Percentiles rank a stretch among this genome's conserved stretches.
These are phyloP conservation scores for Epinotia nisella DNA, from an alignment of 2,888 invertebrate species.

Conservation along the genomic window DNA sequence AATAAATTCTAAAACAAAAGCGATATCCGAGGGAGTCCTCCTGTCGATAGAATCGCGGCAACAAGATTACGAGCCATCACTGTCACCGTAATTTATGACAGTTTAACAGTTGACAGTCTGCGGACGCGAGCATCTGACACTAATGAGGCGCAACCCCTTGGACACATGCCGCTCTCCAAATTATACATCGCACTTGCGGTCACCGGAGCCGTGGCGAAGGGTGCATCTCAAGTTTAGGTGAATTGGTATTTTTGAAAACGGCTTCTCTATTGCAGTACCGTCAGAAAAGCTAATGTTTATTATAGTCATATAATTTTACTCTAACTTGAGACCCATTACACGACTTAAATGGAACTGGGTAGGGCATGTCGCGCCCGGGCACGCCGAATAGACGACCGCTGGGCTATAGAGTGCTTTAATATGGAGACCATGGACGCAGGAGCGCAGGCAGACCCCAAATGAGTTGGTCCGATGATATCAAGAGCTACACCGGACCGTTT, in stretches of 20 bases:
- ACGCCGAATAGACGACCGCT: no score
- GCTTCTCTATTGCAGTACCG: neutral
- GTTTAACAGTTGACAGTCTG: conserved; percentile 60
- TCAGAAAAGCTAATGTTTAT: neutral
- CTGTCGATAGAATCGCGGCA: neutral
- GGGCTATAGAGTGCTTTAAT: no score
- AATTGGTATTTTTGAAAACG: neutral
- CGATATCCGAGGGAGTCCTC: neutral
- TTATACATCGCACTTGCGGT: conserved; percentile 69
- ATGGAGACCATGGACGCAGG: no score
- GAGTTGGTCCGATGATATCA: no score
- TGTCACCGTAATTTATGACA: conserved; percentile 40
- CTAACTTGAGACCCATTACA: no score
- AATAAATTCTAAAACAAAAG: neutral
- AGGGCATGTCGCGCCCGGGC: no score
- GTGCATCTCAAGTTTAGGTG: conserved; percentile 8
- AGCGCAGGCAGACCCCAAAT: no score
- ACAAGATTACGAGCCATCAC: conserved; percentile 16
- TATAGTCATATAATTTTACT: no score
- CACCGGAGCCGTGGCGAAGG: conserved; percentile 16
- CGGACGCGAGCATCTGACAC: conserved; percentile 64
- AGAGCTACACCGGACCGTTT: no score
- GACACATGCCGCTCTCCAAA: conserved; percentile 73
- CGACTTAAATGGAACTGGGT: no score
- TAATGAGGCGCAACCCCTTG: conserved; percentile 77